Conservation (phyloP, 2,113 vertebrate species). For the Fulica atra region DNA sequence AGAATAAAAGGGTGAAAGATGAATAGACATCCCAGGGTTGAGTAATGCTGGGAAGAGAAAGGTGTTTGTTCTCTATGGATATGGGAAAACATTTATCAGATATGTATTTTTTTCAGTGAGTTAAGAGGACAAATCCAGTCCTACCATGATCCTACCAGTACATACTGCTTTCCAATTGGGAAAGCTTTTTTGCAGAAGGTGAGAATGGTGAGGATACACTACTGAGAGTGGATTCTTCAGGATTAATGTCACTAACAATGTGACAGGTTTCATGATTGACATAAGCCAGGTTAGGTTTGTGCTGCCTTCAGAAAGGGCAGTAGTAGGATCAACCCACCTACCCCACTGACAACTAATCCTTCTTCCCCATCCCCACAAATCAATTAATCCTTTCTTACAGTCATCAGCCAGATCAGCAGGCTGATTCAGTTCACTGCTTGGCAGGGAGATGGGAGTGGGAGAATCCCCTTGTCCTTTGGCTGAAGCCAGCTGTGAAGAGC, state of each 20-base stretch:
- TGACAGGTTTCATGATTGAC: not conserved
- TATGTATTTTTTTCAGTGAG: not conserved
- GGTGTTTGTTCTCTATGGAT: not conserved
- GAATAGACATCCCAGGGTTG: not conserved
- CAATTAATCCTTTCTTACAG: not conserved
- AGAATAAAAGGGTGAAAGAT: not conserved
- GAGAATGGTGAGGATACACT: not conserved
- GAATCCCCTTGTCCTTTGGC: not conserved
- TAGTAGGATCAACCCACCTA: not conserved
- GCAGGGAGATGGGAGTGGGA: not conserved
- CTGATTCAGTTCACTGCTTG: not conserved
- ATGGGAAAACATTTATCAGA: not conserved
- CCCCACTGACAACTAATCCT: not conserved
- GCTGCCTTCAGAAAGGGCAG: not conserved
- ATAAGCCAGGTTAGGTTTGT: not conserved
- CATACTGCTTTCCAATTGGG: not conserved
- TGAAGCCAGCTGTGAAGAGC: slow-evolving; percentile 5
- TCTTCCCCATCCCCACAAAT: not conserved
- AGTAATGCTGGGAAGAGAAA: not conserved
- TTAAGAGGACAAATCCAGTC: not conserved
- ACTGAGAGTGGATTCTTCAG: not conserved
- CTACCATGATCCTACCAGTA: not conserved
- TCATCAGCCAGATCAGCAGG: not conserved
- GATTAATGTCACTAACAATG: not conserved
- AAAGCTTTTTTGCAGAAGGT: not conserved